phyloP scores from a whole-genome alignment of 2,888 invertebrate genomes.

The Clusia tigrina region DNA sequence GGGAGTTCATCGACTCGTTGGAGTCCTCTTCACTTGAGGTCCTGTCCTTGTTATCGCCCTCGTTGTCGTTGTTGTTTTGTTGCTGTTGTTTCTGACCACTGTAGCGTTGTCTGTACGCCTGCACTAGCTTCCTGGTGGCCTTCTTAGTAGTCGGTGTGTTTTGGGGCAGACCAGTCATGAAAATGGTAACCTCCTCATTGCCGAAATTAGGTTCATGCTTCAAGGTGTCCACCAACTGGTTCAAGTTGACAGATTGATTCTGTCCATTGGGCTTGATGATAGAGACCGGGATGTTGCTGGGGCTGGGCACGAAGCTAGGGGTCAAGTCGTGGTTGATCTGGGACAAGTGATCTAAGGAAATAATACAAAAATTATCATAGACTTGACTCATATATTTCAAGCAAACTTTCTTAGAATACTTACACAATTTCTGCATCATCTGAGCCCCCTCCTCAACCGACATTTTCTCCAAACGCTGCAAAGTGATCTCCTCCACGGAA shows the following conservation, averaged over 20 bases:
- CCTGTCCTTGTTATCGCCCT: conserved; percentile 33
- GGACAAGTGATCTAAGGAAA: conserved; percentile 48
- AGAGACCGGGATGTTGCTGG: conserved; percentile 42
- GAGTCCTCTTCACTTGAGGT: conserved; percentile 48
- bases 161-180: conserved; percentile 53
- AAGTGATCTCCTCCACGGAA: conserved; percentile 47
- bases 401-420: conserved; percentile 30
- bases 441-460: conserved; percentile 48
- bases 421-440: conserved; percentile 51
- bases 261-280: conserved; percentile 44
- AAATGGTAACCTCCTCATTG: conserved; percentile 55
- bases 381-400: neutral
- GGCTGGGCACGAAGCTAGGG: conserved; percentile 42
- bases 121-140: conserved; percentile 45
- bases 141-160: conserved; percentile 46
- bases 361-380: neutral
- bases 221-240: conserved; percentile 41
- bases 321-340: conserved; percentile 48
- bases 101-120: conserved; percentile 56
- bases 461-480: conserved; percentile 51
- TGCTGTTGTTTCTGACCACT: conserved; percentile 39
- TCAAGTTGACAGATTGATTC: conserved; percentile 36
- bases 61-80: conserved; percentile 33
- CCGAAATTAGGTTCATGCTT: conserved; percentile 47
- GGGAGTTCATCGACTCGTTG: conserved; percentile 37